Percentiles rank a stretch among this genome's conserved stretches.
phyloP scores from a whole-genome alignment of 2,113 vertebrate species.

The Argyrosomus japonicus region DNA sequence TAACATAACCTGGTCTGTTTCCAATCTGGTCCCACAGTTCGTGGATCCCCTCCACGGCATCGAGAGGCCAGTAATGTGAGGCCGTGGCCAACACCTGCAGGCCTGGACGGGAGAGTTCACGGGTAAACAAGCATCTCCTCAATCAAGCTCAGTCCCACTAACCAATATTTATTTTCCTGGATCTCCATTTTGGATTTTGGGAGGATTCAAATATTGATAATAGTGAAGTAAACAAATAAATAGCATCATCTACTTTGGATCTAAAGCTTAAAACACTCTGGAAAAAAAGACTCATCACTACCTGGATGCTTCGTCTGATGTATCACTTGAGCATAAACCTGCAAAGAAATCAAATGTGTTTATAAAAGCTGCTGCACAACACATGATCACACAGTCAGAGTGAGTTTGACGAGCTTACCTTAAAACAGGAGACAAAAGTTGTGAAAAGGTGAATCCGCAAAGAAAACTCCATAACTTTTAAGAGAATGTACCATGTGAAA shows the following conservation, averaged over 20 bases:
- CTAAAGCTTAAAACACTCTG: too few species aligned
- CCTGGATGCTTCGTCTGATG: conserved; percentile 88
- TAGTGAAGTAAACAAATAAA: conserved; percentile 48
- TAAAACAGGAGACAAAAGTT: conserved; percentile 83
- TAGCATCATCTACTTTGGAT: conserved; percentile 16
- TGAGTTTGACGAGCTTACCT: conserved; percentile 84
- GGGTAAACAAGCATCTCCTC: conserved; percentile 49
- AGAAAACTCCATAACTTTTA: conserved; percentile 76
- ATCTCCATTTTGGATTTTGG: conserved; percentile 12
- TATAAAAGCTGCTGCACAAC: background rate
- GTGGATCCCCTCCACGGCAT: conserved; percentile 90
- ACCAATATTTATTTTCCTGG: conserved; percentile 35
- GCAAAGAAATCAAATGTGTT: conserved; percentile 66
- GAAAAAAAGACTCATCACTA: conserved; percentile 69
- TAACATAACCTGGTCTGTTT: conserved; percentile 87
- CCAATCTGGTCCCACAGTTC: conserved; percentile 89
- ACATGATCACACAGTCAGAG: background rate
- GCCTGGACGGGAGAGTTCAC: conserved; percentile 82
- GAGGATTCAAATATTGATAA: conserved; percentile 38
- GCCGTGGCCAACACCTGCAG: conserved; percentile 91
- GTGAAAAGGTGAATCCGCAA: conserved; percentile 75
- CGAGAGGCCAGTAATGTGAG: conserved; percentile 96
- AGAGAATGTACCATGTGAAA: conserved; percentile 10
- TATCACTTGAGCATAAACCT: conserved; percentile 85
- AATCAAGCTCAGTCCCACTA: conserved; percentile 47